Base-by-base conservation (phyloP, 92 coral and sea anemone genomes). In the Ricordea florida region DNA sequence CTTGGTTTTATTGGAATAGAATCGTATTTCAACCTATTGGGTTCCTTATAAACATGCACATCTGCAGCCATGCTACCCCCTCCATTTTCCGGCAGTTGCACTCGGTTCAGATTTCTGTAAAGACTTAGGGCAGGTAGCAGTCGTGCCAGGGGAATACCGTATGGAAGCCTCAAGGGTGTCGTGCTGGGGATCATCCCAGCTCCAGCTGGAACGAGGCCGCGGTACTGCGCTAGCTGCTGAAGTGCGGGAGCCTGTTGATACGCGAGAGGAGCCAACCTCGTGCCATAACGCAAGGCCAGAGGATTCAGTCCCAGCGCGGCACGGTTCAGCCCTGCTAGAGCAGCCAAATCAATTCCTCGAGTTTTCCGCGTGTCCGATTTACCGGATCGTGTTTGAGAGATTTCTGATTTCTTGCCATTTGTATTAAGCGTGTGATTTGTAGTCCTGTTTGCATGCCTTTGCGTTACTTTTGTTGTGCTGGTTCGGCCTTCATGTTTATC, bases 1-100 rank as follows among this genome's bases (percentile, higher is more conserved):
- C 40, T 44, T 9, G 97, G 97, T 29, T 87, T 91, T 4, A 87
- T 28, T 10, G 97, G 97, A 79, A 91, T 91, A 2, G 92, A 83
- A 50, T 91, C 74, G 38, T 91, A 91, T 57, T 91, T 91, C 28
- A 87, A 73, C 45, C 97, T 74, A 30, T 83, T 56, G 10, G 90
- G 87, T 23, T 69, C 57, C 65, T 81, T 79, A 35, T 58, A 60
- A 2, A 42, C 66, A 25, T 66, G 79, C 32, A 74, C 62, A 20
- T 56, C 64, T 14, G 80, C 74, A 0, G 83, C 92, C 28, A 80
- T 77, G 6, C 80, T 64, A 5, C 55, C 80, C 31, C 38, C 59
- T 10, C 57, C 80, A 34, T 75, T 73, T 1, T 24, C 35, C 5
- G 80, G 60, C 11, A 73, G 10, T 35, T 73, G 80, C 59, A 61